Evolutionary conservation across 2,888 invertebrate genomes (phyloP).

Genomic region (Anagyrus pseudococci): DNA sequence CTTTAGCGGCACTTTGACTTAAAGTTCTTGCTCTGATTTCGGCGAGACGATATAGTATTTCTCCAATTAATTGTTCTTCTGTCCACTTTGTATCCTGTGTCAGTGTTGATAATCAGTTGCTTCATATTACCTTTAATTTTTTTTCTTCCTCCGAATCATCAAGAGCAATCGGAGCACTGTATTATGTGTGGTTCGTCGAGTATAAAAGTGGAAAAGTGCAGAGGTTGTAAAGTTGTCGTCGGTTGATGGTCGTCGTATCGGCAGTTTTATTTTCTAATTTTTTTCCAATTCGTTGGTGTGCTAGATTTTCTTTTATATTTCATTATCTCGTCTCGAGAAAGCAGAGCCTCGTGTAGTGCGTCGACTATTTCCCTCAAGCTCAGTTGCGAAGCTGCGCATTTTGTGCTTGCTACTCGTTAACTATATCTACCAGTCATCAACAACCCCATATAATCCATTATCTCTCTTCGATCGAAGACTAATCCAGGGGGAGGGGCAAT

Average conservation of each 20-base stretch:
- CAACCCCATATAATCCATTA: no score
- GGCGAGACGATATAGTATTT: conserved; percentile 24
- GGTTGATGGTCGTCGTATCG: conserved; percentile 2
- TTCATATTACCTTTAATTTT: no score
- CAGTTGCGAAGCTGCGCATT: no score
- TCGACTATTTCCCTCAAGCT: not conserved
- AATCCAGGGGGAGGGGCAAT: no score
- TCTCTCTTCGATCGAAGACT: no score
- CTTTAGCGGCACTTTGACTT: conserved; percentile 35
- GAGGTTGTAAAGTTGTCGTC: not conserved
- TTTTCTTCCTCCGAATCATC: no score
- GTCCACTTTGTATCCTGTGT: not conserved
- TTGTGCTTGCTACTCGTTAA: no score
- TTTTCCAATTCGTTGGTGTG: not conserved
- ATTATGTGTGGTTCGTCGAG: no score
- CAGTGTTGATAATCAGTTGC: not conserved
- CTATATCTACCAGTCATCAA: no score
- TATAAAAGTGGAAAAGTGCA: conserved; percentile 49
- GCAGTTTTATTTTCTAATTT: not conserved
- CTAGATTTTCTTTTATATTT: not conserved
- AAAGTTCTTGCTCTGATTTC: conserved; percentile 40
- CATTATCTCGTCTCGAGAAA: conserved; percentile 11
- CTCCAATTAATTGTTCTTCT: conserved; percentile 6
- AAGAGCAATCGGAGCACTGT: no score
- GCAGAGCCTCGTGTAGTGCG: conserved; percentile 5